These are phyloP conservation scores for Sphinx pinastri DNA, from an alignment of 2,888 invertebrate species.

Conservation along the genomic window DNA sequence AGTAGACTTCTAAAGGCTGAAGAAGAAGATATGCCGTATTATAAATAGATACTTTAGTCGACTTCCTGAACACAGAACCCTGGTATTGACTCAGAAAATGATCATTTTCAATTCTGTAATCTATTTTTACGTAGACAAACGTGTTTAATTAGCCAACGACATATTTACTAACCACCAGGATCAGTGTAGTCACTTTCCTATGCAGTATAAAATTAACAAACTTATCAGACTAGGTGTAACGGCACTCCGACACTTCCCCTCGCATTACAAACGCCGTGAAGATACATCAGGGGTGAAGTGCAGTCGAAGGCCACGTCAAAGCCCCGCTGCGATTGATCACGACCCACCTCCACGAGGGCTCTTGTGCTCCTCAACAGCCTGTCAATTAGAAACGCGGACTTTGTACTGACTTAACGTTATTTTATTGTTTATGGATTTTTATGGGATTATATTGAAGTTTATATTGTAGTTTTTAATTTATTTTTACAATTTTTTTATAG, in stretches of 20 bases:
- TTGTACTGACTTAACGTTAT: neutral
- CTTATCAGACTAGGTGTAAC: neutral
- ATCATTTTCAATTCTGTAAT: too few species aligned
- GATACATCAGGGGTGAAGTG: conserved; percentile 12
- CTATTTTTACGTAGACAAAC: too few species aligned
- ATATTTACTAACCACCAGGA: too few species aligned
- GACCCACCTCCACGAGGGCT: conserved; percentile 36
- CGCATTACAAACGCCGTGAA: neutral
- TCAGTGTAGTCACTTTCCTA: too few species aligned
- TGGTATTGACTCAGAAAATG: too few species aligned
- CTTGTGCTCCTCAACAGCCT: conserved; percentile 32
- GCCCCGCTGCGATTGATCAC: conserved; percentile 65
- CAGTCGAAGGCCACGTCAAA: conserved; percentile 35
- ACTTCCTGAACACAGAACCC: too few species aligned
- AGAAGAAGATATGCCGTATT: too few species aligned
- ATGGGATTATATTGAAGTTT: neutral
- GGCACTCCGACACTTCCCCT: neutral
- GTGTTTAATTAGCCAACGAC: too few species aligned
- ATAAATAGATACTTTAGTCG: too few species aligned
- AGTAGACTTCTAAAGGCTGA: too few species aligned
- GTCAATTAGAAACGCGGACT: conserved; percentile 26
- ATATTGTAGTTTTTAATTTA: too few species aligned
- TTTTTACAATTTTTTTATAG: too few species aligned
- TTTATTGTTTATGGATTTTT: neutral
- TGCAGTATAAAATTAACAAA: neutral